phyloP scores from a whole-genome alignment of 2,888 invertebrate species.

The Nemotelus nigrinus region DNA sequence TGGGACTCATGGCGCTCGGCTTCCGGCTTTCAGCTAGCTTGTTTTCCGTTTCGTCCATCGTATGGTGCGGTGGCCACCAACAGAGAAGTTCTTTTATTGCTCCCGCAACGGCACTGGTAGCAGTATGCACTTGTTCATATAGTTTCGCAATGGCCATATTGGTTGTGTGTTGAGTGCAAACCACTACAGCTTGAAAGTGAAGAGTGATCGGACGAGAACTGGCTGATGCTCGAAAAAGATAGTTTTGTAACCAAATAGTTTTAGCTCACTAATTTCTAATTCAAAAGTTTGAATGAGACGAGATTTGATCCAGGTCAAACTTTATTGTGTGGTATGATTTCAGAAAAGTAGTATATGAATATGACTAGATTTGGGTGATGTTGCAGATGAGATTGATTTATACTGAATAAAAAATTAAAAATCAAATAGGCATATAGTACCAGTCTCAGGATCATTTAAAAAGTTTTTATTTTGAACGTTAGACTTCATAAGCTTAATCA shows the following conservation, averaged over 20 bases:
- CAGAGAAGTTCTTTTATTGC: conserved; percentile 1
- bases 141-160: conserved; percentile 9
- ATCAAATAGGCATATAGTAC: too few relatives aligned
- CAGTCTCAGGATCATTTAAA: too few relatives aligned
- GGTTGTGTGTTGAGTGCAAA: not conserved
- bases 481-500: too few relatives aligned
- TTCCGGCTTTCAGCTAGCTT: too few relatives aligned
- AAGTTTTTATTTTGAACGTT: too few relatives aligned
- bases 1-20: too few relatives aligned
- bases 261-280: conserved; percentile 14
- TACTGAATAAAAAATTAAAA: too few relatives aligned
- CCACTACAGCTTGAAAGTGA: not conserved
- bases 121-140: not conserved
- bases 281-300: conserved; percentile 5
- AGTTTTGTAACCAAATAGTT: not conserved
- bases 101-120: not conserved
- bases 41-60: too few relatives aligned
- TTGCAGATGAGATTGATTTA: too few relatives aligned
- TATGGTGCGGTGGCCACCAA: conserved; percentile 1
- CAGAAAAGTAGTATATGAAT: too few relatives aligned
- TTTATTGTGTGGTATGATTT: too few relatives aligned
- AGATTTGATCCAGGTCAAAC: not conserved
- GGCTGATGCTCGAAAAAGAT: not conserved
- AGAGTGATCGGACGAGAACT: not conserved
- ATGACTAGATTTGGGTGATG: too few relatives aligned